Conservation (phyloP, 2,113 vertebrate genomes). For the Perca flavescens region DNA sequence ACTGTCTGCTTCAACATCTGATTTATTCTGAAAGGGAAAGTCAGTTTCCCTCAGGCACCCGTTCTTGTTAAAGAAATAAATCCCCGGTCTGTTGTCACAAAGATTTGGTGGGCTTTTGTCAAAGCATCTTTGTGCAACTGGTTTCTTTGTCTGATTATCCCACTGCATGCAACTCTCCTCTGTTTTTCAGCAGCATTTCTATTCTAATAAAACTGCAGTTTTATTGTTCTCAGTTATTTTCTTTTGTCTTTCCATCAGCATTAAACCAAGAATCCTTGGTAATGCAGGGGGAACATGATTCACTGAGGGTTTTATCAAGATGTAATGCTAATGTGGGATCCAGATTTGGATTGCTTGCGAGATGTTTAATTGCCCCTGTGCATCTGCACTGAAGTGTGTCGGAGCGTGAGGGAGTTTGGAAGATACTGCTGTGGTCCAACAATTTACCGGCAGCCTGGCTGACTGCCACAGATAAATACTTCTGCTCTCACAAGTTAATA, state of each 20-base stretch:
- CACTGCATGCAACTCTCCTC: conserved; percentile 18
- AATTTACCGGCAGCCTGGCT: conserved; percentile 36
- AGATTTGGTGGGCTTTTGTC: conserved; percentile 35
- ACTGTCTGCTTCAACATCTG: conserved; percentile 1
- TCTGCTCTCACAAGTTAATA: conserved; percentile 1
- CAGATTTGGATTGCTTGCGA: conserved; percentile 37
- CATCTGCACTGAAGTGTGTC: conserved; percentile 46
- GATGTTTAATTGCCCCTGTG: conserved; percentile 49
- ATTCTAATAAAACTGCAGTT: not conserved
- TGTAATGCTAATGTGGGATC: conserved; percentile 34
- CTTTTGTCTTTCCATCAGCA: conserved; percentile 1
- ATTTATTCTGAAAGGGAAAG: conserved; percentile 15
- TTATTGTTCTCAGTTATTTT: not conserved
- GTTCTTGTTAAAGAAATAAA: not conserved
- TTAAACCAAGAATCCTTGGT: not conserved
- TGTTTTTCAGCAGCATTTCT: not conserved
- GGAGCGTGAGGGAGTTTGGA: conserved; percentile 14
- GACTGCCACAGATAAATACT: conserved; percentile 34
- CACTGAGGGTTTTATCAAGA: conserved; percentile 25
- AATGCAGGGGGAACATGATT: not conserved
- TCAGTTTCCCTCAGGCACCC: conserved; percentile 10
- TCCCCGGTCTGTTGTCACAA: conserved; percentile 1
- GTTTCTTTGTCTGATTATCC: conserved; percentile 69
- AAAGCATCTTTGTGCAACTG: conserved; percentile 70
- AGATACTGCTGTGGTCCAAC: conserved; percentile 5